Evolutionary conservation across 2,888 invertebrate genomes (phyloP), one percentile per base, ranked within the genome.

Genomic region (Cartodere bifasciata): DNA sequence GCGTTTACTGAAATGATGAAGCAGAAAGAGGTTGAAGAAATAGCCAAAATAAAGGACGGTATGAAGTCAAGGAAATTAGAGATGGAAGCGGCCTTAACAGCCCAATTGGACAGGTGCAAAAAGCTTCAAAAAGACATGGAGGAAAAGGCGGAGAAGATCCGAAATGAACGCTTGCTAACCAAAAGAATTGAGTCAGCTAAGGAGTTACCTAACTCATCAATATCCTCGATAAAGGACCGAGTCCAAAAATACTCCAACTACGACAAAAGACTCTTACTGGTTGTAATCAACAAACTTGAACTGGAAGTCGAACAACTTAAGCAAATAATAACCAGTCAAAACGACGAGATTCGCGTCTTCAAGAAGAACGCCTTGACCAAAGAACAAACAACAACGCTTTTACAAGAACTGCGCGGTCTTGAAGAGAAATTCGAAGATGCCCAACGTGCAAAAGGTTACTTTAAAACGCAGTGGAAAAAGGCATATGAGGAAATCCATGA

Each of bases 391-490:
- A 66, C 72, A 1, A 68, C 66, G 29, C 58, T 83, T 3, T 59
- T 81, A 28, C 70, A 71, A 34, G 79, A 83, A 53, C 50, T 83
- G 51, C 70, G 74, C 52, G 60, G 49, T 36, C 32, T 59, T 28
- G 76, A 79, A 47, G 70, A 75, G 48, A 76, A 77, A 44, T 60
- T 76, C 27, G 65, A 68, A 36, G 66, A 67, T 32, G 69, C 75
- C 2, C 65, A 71, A 32, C 70, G 72, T 33, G 72, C 75, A 20
- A 82, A 81, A 53, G 60, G 67, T 9, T 80, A 76, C 51, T 84
- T 83, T 58, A 82, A 83, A 48, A 73, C 75, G 44, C 75, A 82
- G 49, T 84, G 80, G 78, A 69, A 71, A 2, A 70, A 70, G 37
- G 70, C 75, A 1, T 71, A 76, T 2, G 60, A 74, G 1, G 80